A percentile compares a stretch with the other conserved stretches of the same genome.
Conservation (phyloP, 2,113 vertebrate genomes). For the Stegastes partitus region DNA sequence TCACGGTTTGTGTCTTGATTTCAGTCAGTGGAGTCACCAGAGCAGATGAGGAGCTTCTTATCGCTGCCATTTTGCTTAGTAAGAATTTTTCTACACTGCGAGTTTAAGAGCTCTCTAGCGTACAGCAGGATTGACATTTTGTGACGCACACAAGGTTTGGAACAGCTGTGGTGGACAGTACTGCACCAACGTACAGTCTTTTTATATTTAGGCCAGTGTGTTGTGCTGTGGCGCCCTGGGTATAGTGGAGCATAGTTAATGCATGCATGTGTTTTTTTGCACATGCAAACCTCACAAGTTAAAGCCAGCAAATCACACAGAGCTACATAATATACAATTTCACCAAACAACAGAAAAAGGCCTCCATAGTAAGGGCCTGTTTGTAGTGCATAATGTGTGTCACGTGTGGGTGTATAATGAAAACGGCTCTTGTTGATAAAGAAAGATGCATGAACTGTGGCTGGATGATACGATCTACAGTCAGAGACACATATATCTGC, state of each 20-base stretch:
- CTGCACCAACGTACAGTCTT: background rate
- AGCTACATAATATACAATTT: background rate
- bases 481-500: background rate
- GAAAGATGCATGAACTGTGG: background rate
- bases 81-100: slow-evolving; percentile 6
- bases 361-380: background rate
- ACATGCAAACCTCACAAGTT: background rate
- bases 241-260: no score
- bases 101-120: background rate
- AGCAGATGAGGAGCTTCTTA: slow-evolving; percentile 40
- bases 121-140: background rate
- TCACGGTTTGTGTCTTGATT: slow-evolving; percentile 39
- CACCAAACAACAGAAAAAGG: slow-evolving; percentile 9
- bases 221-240: background rate
- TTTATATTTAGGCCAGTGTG: slow-evolving; percentile 12
- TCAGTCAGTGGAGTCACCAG: slow-evolving; percentile 3
- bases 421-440: background rate
- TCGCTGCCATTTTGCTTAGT: slow-evolving; percentile 4
- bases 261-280: slow-evolving; percentile 13
- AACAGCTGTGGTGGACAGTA: background rate
- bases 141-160: background rate
- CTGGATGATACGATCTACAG: background rate
- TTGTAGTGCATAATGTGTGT: slow-evolving; percentile 25
- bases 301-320: background rate
- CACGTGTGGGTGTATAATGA: slow-evolving; percentile 36